Base-by-base conservation (phyloP, 2,888 invertebrate genomes). In the Noctua fimbriata region DNA sequence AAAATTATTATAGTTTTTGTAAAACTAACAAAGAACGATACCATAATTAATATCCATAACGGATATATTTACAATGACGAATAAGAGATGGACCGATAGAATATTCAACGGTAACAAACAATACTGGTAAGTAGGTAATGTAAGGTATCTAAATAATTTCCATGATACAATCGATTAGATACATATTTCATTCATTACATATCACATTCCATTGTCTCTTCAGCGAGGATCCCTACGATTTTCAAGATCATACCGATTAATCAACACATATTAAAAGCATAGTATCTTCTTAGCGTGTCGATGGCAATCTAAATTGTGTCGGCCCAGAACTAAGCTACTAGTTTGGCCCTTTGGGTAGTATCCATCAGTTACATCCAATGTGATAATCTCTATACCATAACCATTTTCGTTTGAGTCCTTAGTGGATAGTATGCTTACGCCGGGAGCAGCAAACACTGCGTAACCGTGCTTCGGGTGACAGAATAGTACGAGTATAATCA, bases 41-140 rank as follows among this genome's bases (percentile, higher is more conserved):
- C 12, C 36, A 18, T 24, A 16, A 36, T 36, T 36, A 9, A 16
- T 49, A n/a, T 28, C 2, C 18, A 21, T 67, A 66, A 69, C 58
- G 10, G 41, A 69, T 49, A 28, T 32, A 79, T 18, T 60, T 69
- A 9, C 18, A 60, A 79, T 69, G 79, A 79, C 12, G 24, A 21
- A 21, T 21, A 16, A 44, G 36, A 58, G 28, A 79, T 49, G 28
- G 36, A 24, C 24, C 14, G 16, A 28, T 36, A 28, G 3, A 66
- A 55, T 67, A 36, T 36, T 44, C 6, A 58, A 49, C 12, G 28
- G 36, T 12, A 49, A 10, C 21, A 60, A 78, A 28, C 69, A 28
- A 73, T 41, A 32, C 28, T n/a, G n/a, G n/a, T n/a, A n/a, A n/a
- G n/a, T n/a, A n/a, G n/a, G n/a, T 58, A 41, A 58, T 67, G 47